phyloP scores from a whole-genome alignment of 2,797 vertebrate species.

The Hipposideros larvatus region DNA sequence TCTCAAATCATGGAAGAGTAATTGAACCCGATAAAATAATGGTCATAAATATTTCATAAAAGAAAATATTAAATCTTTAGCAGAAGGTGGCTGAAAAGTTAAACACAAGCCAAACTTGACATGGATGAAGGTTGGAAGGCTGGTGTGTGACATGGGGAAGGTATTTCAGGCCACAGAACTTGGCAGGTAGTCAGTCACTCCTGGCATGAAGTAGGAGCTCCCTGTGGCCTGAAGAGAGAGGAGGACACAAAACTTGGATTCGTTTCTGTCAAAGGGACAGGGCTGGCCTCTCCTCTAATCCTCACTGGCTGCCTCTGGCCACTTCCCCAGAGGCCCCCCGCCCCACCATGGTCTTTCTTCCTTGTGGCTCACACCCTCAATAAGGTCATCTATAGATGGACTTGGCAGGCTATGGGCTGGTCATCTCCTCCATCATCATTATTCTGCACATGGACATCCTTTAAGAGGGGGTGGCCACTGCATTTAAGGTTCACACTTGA shows the following conservation, averaged over 20 bases:
- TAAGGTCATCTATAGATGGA: background rate
- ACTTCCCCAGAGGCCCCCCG: too few species aligned
- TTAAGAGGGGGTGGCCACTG: background rate
- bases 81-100: conserved; percentile 9
- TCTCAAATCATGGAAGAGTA: background rate
- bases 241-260: background rate
- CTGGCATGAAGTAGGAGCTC: background rate
- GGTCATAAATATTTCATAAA: conserved; percentile 52
- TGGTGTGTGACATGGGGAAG: background rate
- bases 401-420: background rate
- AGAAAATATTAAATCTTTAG: conserved; percentile 13
- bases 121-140: background rate
- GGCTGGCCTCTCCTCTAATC: background rate
- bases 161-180: background rate
- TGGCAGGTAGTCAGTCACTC: background rate
- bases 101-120: background rate
- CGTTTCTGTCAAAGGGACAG: background rate
- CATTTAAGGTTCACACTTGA: background rate
- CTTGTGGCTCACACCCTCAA: background rate
- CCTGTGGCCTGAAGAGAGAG: background rate
- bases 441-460: background rate
- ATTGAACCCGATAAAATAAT: conserved; percentile 46
- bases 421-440: background rate
- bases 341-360: background rate
- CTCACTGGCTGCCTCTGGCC: background rate